These are phyloP conservation scores for Speoplatyrhinus poulsoni DNA, from an alignment of 2,113 vertebrate genomes.

Conservation along the genomic window DNA sequence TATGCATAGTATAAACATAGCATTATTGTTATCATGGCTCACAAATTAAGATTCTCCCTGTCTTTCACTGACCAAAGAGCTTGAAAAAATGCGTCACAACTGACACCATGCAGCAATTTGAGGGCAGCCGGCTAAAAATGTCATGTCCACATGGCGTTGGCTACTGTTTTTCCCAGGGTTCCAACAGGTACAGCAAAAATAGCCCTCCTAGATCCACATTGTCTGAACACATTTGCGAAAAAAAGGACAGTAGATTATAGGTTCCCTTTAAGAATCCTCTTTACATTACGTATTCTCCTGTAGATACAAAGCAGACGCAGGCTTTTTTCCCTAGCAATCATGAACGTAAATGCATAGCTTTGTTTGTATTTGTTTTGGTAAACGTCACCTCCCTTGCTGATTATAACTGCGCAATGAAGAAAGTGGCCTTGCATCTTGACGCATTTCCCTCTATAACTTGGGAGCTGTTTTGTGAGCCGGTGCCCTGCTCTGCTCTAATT, in stretches of 20 bases:
- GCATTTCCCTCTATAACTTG: conserved; percentile 38
- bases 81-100: conserved; percentile 38
- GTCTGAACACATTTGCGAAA: conserved; percentile 35
- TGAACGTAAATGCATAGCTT: conserved; percentile 4
- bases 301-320: not conserved
- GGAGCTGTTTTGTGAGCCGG: conserved; percentile 57
- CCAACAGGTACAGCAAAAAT: conserved; percentile 61
- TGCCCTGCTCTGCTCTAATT: conserved; percentile 42
- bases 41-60: conserved; percentile 38
- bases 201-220: conserved; percentile 9
- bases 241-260: conserved; percentile 51
- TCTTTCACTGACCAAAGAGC: conserved; percentile 29
- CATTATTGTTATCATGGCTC: conserved; percentile 25
- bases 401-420: conserved; percentile 27
- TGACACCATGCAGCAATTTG: conserved; percentile 65
- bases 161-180: conserved; percentile 49
- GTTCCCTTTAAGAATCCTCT: conserved; percentile 15
- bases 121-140: conserved; percentile 63
- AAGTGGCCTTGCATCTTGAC: conserved; percentile 7
- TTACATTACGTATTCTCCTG: not conserved
- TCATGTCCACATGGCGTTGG: conserved; percentile 41
- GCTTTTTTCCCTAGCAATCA: conserved; percentile 21
- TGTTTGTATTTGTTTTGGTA: conserved; percentile 28
- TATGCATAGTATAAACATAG: conserved; percentile 3
- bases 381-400: conserved; percentile 27